Percentiles rank a stretch among this genome's conserved stretches.
phyloP scores from a whole-genome alignment of 2,888 invertebrate species.

The Drosophila cognata region DNA sequence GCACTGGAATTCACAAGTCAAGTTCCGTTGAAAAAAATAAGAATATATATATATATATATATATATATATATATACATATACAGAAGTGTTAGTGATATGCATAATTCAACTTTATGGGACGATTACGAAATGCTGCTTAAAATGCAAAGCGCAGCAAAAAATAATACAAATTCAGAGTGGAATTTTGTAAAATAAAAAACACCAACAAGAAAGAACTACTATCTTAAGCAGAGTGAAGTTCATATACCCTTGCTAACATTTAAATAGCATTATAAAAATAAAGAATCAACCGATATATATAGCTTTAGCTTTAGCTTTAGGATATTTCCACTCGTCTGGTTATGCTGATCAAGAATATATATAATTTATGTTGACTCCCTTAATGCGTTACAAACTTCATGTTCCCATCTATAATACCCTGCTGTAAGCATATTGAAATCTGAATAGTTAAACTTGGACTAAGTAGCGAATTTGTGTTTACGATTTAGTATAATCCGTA shows the following conservation, averaged over 20 bases:
- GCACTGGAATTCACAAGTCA: conserved; percentile 60
- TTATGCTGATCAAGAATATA: not conserved
- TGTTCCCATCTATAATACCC: not conserved
- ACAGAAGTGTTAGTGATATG: conserved; percentile 43
- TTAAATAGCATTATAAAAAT: not conserved
- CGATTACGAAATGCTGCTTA: conserved; percentile 26
- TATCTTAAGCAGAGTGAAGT: not conserved
- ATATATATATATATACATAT: not conserved
- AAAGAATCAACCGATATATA: not conserved
- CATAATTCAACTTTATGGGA: conserved; percentile 12
- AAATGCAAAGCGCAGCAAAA: conserved; percentile 64
- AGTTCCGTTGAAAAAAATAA: conserved; percentile 58
- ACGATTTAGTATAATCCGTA: conserved; percentile 13
- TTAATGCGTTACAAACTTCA: not conserved
- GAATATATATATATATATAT: not conserved
- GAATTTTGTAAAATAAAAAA: not conserved
- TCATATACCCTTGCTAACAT: not conserved
- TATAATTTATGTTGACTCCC: not conserved
- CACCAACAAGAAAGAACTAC: not conserved
- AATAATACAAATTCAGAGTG: conserved; percentile 13
- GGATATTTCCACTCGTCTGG: not conserved
- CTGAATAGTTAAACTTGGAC: conserved; percentile 5
- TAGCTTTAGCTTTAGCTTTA: not conserved
- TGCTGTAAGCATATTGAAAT: not conserved
- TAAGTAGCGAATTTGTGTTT: conserved; percentile 16